Conservation (phyloP, 1,140 invertebrate genomes). For the Drosophila novamexicana region DNA sequence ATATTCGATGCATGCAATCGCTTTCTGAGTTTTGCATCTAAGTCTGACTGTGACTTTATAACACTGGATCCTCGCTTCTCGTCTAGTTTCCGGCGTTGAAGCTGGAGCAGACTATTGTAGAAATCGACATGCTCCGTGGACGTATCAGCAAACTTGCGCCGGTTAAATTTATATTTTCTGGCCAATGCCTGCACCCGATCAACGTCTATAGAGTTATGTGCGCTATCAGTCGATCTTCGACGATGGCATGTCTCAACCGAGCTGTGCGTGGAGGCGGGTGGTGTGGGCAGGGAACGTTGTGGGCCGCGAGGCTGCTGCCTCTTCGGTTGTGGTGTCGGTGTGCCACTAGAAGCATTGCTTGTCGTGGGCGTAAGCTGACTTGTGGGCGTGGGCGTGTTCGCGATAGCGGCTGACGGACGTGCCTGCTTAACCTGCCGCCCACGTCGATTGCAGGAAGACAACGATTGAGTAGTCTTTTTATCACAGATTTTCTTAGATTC, state of each 20-base stretch:
- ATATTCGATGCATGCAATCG: constrained; percentile 4
- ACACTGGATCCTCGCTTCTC: constrained; percentile 11
- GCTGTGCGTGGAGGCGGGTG: constrained; percentile 65
- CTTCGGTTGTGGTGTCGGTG: constrained; percentile 40
- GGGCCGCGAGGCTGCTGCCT: not conserved
- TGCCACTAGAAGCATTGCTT: constrained; percentile 62
- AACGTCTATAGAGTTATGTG: constrained; percentile 23
- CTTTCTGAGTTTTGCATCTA: constrained; percentile 1
- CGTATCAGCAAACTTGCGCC: constrained; percentile 44
- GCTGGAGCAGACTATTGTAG: constrained; percentile 54
- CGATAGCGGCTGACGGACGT: not conserved
- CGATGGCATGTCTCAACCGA: constrained; percentile 33
- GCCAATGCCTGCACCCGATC: constrained; percentile 13
- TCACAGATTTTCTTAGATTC: constrained; percentile 52
- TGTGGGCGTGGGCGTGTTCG: constrained; percentile 4
- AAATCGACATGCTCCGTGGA: constrained; percentile 36
- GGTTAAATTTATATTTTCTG: constrained; percentile 32
- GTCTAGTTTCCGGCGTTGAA: constrained; percentile 49
- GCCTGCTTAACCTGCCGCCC: not conserved
- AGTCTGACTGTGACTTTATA: not conserved
- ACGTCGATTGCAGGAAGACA: constrained; percentile 22
- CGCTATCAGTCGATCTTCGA: constrained; percentile 27
- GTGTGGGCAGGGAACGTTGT: constrained; percentile 52
- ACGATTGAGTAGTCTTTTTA: constrained; percentile 23
- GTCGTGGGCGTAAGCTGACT: constrained; percentile 61